phyloP scores from a whole-genome alignment of 2,797 vertebrate genomes.

The Nasua narica region DNA sequence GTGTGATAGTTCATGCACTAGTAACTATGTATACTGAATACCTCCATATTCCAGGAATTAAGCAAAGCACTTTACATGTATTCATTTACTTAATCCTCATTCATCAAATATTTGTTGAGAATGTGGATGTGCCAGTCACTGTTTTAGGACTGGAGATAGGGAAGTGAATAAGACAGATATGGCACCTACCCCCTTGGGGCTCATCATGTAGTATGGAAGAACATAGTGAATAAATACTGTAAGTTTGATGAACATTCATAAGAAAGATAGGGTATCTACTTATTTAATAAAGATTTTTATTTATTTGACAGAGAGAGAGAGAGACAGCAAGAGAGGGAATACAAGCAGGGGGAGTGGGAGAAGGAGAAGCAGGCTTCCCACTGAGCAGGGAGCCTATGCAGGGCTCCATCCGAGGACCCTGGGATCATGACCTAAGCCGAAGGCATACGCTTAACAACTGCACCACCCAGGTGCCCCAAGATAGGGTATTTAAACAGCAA shows the following conservation, averaged over 20 bases:
- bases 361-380: no score
- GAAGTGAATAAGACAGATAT: neutral
- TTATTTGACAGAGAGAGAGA: no score
- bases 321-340: no score
- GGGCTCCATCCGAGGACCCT: no score
- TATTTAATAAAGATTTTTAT: no score
- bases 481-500: neutral
- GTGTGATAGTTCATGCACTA: accelerated
- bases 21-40: neutral
- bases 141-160: neutral
- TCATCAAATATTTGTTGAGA: neutral
- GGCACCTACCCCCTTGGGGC: no score
- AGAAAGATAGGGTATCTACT: neutral
- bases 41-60: neutral
- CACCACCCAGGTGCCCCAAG: neutral
- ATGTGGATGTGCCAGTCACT: neutral
- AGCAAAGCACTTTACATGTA: neutral
- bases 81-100: neutral
- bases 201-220: neutral
- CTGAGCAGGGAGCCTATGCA: no score
- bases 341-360: no score
- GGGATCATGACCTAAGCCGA: no score
- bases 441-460: no score
- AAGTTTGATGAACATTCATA: neutral
- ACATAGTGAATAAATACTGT: neutral